phyloP scores from a whole-genome alignment of 1,140 invertebrate genomes.

The Branchinecta lynchi region DNA sequence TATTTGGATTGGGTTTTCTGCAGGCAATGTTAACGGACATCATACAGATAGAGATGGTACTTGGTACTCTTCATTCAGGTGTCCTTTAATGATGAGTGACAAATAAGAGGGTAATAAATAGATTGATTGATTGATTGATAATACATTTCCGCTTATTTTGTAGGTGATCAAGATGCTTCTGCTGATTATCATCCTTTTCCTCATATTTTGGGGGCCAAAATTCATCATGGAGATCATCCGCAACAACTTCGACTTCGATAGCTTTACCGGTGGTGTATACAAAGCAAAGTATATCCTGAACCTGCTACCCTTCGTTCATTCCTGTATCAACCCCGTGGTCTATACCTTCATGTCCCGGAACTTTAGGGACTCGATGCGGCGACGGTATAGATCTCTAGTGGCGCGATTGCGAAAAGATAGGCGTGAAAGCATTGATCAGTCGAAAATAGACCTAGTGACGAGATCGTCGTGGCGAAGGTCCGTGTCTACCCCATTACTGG shows the following conservation, averaged over 20 bases:
- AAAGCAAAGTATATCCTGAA: slow-evolving; percentile 23
- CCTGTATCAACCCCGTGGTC: slow-evolving; percentile 35
- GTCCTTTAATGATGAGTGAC: not conserved
- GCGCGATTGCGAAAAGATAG: not conserved
- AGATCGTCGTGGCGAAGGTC: too few species aligned
- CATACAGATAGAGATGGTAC: too few species aligned
- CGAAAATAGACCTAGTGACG: too few species aligned
- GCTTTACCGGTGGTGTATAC: slow-evolving; percentile 24
- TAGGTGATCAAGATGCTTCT: slow-evolving; percentile 39
- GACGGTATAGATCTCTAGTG: not conserved
- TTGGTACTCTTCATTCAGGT: too few species aligned
- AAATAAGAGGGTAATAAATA: not conserved
- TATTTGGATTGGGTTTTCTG: not conserved
- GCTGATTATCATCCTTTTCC: slow-evolving; percentile 33
- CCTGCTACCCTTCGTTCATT: slow-evolving; percentile 27
- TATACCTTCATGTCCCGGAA: slow-evolving; percentile 37
- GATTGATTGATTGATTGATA: not conserved
- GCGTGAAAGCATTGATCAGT: too few species aligned
- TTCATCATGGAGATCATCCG: slow-evolving; percentile 31
- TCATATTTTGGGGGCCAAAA: slow-evolving; percentile 36
- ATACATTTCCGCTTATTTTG: slow-evolving; percentile 13
- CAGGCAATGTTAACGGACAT: too few species aligned
- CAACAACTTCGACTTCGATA: slow-evolving; percentile 22
- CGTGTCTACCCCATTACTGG: too few species aligned
- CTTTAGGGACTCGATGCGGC: slow-evolving; percentile 30